These are phyloP conservation scores for Acanthisitta chloris DNA, from an alignment of 2,113 vertebrate genomes.

Conservation along the genomic window DNA sequence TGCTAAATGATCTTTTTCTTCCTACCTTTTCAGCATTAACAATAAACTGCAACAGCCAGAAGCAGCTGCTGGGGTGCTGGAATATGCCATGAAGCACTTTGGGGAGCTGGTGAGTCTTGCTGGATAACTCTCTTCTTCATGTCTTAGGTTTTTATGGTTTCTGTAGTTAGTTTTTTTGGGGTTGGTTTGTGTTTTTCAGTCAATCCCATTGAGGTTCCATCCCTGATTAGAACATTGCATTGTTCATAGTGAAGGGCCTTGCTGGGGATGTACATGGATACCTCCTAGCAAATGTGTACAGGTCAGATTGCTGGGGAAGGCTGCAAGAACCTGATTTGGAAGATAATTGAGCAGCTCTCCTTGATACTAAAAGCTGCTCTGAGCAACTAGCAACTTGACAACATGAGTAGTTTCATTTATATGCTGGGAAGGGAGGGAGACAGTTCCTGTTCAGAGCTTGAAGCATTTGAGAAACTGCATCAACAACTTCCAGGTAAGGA, in stretches of 20 bases:
- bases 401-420: not conserved
- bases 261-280: not conserved
- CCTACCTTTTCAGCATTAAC: constrained; percentile 86
- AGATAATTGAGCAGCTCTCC: not conserved
- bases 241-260: not conserved
- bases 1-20: constrained; percentile 8
- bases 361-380: not conserved
- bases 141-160: not conserved
- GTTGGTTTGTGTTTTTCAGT: not conserved
- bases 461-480: not conserved
- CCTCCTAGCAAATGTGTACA: not conserved
- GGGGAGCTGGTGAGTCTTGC: constrained; percentile 90
- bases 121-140: not conserved
- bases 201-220: not conserved
- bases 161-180: not conserved
- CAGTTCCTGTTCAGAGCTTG: not conserved
- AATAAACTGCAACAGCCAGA: constrained; percentile 99
- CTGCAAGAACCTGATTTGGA: not conserved
- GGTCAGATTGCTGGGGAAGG: not conserved
- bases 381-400: not conserved
- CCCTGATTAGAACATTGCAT: not conserved
- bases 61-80: constrained; percentile 93
- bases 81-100: constrained; percentile 99
- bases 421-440: not conserved
- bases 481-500: not conserved